Percentiles rank a stretch among this genome's conserved stretches.
Evolutionary conservation across 2,113 vertebrate species (phyloP).

Genomic region (Odocoileus virginianus): DNA sequence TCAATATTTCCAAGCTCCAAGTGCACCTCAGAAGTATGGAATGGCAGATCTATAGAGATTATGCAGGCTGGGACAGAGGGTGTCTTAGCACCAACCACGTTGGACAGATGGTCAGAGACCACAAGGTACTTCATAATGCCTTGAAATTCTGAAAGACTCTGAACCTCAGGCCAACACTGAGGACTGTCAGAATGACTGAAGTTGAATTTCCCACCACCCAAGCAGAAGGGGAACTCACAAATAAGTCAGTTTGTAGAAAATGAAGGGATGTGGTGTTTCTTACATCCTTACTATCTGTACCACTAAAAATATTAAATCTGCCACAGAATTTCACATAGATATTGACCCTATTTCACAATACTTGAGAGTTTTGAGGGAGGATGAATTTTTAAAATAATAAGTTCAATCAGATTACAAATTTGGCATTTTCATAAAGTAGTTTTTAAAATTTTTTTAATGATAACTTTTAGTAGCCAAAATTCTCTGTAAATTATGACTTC

Average conservation of each 20-base stretch:
- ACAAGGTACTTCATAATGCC: background rate
- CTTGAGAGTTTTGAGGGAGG: background rate
- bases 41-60: background rate
- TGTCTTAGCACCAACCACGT: background rate
- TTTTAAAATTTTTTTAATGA: background rate
- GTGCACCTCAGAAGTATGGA: background rate
- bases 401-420: background rate
- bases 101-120: background rate
- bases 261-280: background rate
- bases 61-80: background rate
- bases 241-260: background rate
- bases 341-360: background rate
- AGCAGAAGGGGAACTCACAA: background rate
- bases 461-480: background rate
- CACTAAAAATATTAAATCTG: constrained; percentile 24
- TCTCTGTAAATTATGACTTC: background rate
- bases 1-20: background rate
- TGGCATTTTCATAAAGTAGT: background rate
- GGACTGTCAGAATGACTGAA: background rate
- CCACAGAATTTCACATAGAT: background rate
- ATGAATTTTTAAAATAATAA: background rate
- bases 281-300: background rate
- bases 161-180: background rate
- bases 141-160: background rate
- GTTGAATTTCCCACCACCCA: background rate